These are phyloP conservation scores for Cyclura pinguis DNA, from an alignment of 2,797 vertebrate species.

Conservation along the genomic window DNA sequence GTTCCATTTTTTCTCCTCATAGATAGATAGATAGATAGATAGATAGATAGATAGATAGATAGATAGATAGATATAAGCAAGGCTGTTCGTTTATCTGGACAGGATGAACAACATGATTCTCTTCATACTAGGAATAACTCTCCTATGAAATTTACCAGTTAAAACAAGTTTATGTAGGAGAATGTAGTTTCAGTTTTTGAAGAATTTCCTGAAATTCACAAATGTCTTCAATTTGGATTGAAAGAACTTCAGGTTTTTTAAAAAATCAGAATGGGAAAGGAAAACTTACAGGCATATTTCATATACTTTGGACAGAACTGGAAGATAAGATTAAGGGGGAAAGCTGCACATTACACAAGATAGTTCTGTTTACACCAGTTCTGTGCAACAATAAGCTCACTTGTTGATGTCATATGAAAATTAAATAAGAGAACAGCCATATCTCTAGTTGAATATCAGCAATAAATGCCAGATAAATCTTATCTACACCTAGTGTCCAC, in stretches of 20 bases:
- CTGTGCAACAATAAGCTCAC: background rate
- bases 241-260: background rate
- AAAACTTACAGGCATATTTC: conserved; percentile 44
- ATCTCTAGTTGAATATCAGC: background rate
- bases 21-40: too few species aligned
- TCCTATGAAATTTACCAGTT: background rate
- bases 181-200: background rate
- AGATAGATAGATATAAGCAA: background rate
- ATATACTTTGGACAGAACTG: conserved; percentile 29
- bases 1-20: background rate
- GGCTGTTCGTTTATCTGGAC: background rate
- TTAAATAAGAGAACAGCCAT: background rate
- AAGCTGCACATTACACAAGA: background rate
- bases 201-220: background rate
- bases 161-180: background rate
- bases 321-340: background rate
- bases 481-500: background rate
- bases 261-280: conserved; percentile 43
- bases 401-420: background rate
- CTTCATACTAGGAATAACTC: background rate
- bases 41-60: too few species aligned
- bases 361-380: background rate
- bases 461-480: background rate
- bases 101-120: background rate
- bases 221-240: background rate